Evolutionary conservation across 1,140 invertebrate species (phyloP), one percentile per base, ranked within the genome.

Genomic region (Scaptomyza hsui): DNA sequence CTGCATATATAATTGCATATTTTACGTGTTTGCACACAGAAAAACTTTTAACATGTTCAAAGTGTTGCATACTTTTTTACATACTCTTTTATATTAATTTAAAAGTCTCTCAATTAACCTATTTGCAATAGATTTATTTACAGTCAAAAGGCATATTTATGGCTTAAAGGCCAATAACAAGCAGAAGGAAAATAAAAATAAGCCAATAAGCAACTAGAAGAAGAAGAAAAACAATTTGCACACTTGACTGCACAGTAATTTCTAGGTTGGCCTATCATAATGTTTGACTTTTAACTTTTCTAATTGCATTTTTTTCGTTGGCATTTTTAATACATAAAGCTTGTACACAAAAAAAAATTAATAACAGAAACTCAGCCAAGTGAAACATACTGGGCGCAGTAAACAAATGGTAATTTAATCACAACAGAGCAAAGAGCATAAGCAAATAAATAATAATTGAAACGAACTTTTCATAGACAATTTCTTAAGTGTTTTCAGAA

Each of bases 371-470:
- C 24, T 32, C 78, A 78, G 7, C 78, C 69, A 67, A 83, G 78
- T 68, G 37, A 63, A 75, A 42, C 53, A 67, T 77, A 74, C 80
- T 64, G 76, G 73, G 62, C 61, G 48, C 76, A 71, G 76, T 70
- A 85, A 80, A 74, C 61, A 85, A 85, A 85, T 86, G 75, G 74
- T 86, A 86, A 81, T 86, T 85, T 81, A 73, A 85, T 85, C 76
- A 85, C 62, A 65, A 78, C 72, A 79, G 59, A 47, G 45, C 59
- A 65, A 72, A 64, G 62, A 73, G 52, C 65, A 63, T 70, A 76
- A 70, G 73, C 68, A 85, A 85, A 83, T 71, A 72, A 63, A 78
- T 60, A 75, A 67, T 70, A 81, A 77, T 73, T 60, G 63, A 72
- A 57, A 65, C 39, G 57, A 53, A 61, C 57, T 26, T 63, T 63